These are phyloP conservation scores for Miltochrista miniata DNA, from an alignment of 2,888 invertebrate species.

Conservation along the genomic window DNA sequence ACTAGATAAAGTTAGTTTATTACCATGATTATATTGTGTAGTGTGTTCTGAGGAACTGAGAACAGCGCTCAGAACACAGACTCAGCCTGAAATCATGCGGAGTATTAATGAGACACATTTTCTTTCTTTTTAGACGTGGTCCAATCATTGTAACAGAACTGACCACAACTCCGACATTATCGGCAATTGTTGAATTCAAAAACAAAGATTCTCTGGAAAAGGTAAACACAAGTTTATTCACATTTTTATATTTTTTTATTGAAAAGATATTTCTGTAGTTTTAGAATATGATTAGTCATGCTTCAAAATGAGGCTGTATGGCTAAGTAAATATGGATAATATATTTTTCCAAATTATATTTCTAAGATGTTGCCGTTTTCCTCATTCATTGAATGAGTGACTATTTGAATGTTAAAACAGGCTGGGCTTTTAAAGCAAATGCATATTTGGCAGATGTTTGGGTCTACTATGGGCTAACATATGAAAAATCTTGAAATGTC, in stretches of 20 bases:
- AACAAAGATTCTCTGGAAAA: constrained; percentile 83
- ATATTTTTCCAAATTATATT: constrained; percentile 67
- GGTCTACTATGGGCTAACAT: constrained; percentile 19
- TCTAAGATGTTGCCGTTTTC: constrained; percentile 37
- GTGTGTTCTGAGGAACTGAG: constrained; percentile 57
- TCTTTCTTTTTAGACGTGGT: constrained; percentile 84
- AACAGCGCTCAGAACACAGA: constrained; percentile 56
- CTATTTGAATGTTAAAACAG: constrained; percentile 80
- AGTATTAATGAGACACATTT: constrained; percentile 78
- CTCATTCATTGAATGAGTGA: constrained; percentile 68
- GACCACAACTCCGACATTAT: constrained; percentile 83
- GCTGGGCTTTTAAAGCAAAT: constrained; percentile 66
- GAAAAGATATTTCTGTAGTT: constrained; percentile 40
- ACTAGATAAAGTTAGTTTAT: constrained; percentile 29
- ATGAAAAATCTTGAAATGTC: constrained; percentile 35
- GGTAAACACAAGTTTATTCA: constrained; percentile 80
- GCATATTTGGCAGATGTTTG: constrained; percentile 35
- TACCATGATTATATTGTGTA: constrained; percentile 30
- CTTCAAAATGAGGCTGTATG: constrained; percentile 49
- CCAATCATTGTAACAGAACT: constrained; percentile 83
- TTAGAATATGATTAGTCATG: constrained; percentile 41
- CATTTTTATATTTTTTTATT: constrained; percentile 59
- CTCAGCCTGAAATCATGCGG: constrained; percentile 51
- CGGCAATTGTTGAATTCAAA: constrained; percentile 84
- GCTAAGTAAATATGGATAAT: constrained; percentile 41